A percentile compares a stretch with the other conserved stretches of the same genome.
phyloP scores from a whole-genome alignment of 2,113 vertebrate species.

The Burhinus oedicnemus region DNA sequence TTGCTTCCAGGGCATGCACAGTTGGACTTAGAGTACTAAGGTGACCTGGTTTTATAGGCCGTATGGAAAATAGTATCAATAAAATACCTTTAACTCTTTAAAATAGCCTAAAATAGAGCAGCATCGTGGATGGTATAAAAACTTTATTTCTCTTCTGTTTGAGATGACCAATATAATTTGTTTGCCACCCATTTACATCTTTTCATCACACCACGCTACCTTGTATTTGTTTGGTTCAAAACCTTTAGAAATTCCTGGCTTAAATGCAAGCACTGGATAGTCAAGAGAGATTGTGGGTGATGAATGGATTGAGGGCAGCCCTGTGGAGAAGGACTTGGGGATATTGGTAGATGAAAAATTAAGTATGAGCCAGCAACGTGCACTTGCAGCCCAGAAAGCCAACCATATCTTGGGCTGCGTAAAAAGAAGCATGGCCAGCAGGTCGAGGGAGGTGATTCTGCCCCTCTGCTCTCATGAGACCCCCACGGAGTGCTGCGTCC shows the following conservation, averaged over 20 bases:
- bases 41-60: constrained; percentile 38
- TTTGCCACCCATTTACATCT: background rate
- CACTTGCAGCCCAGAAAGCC: background rate
- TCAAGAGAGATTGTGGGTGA: background rate
- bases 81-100: constrained; percentile 21
- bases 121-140: background rate
- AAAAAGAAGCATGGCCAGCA: background rate
- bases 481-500: rapidly evolving
- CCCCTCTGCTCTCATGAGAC: rapidly evolving
- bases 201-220: background rate
- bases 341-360: background rate
- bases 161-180: background rate
- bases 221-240: background rate
- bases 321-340: background rate
- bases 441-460: background rate
- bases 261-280: background rate
- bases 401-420: background rate
- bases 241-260: background rate
- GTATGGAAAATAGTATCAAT: constrained; percentile 29
- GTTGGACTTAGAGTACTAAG: constrained; percentile 30
- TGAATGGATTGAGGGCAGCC: background rate
- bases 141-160: background rate
- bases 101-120: constrained; percentile 31
- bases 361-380: background rate
- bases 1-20: constrained; percentile 7